Evolutionary conservation across 2,797 vertebrate species (phyloP), one percentile per base, ranked within the genome.

Genomic region (Takifugu rubripes): DNA sequence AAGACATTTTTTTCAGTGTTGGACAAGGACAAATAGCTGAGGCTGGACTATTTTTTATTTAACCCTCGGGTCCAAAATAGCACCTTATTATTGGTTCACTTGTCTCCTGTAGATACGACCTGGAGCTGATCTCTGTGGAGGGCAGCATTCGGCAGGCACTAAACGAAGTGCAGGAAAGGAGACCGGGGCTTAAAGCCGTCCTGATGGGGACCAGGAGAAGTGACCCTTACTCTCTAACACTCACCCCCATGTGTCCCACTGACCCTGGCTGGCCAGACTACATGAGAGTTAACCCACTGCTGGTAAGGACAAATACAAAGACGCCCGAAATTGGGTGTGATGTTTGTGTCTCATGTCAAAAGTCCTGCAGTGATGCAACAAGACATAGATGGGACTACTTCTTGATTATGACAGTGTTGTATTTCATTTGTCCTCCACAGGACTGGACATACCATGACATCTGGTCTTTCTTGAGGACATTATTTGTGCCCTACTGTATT

Each of bases 361-460:
- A 59, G 25, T 17, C 52, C 54, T 21, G 24, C 16, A 51, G 54
- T 45, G 50, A 55, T 45, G 24, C 10, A 33, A n/a, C 46, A 25
- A 21, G 21, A 21, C 21, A 21, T 21, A 21, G 21, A 21, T 21
- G 36, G 36, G 36, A 40, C 11, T 14, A 40, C 8, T 40, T 40
- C 11, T 40, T 33, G 9, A 33, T 9, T 1, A 33, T 3, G 31
- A 33, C 31, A 33, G 59, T 52, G 40, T 21, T n/a, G 56, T 10
- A 43, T 46, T 2, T 29, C 5, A 21, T 77, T 49, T 40, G 48
- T 47, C 4, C 44, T 57, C 51, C 33, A 6, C 80, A 99, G 97
- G 95, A 99, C 83, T 99, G 97, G 97, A 93, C 92, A 0, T 99
- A 98, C 78, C 93, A 94, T 25, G 94, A 98, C 79, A 96, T 99